Evolutionary conservation across 2,888 invertebrate species (phyloP), one percentile per base, ranked within the genome.

Genomic region (Hemistola chrysoprasaria): DNA sequence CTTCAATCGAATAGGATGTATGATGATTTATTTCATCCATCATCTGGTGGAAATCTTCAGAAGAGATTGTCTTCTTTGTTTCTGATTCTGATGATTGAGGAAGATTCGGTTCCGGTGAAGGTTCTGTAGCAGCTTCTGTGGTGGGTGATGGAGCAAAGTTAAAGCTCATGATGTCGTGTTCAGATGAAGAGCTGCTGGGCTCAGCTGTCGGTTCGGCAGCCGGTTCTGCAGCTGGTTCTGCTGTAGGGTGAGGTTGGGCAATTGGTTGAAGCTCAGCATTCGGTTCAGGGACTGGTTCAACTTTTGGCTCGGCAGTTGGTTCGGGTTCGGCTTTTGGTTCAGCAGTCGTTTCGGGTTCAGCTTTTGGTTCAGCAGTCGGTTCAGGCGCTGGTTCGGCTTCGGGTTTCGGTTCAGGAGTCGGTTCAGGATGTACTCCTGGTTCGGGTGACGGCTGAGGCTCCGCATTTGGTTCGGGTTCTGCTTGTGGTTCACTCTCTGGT

Each of bases 171-270:
- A 3, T 2, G 2, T 16, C 16, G 2, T 2, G 4, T 16, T 16
- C 16, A 3, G 16, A 16, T 16, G 16, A 16, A 16, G 16, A 16
- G 4, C 16, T 16, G 37, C 38, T 0, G 40, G 47, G 40, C 47
- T 40, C 45, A 3, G 36, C 37, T 27, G 28, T 32, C 8, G 40
- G 58, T 41, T 71, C 63, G 1, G 71, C 63, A 40, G 74, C 70
- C 1, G 79, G 63, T 53, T 80, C 71, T 0, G 83, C 50, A 47
- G 70, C 65, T 0, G 85, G 72, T 43, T 78, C 82, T 23, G 57
- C 50, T 2, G 61, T 50, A 1, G 66, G 56, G 48, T 59, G 57
- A n/a, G 47, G 40, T 36, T 53, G 56, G 21, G 44, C 54, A 51
- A 56, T 57, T 23, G 46, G 54, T 31, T 60, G 58, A 4, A 69